Base-by-base conservation (phyloP, 1,140 invertebrate genomes). In the Apis cerana region DNA sequence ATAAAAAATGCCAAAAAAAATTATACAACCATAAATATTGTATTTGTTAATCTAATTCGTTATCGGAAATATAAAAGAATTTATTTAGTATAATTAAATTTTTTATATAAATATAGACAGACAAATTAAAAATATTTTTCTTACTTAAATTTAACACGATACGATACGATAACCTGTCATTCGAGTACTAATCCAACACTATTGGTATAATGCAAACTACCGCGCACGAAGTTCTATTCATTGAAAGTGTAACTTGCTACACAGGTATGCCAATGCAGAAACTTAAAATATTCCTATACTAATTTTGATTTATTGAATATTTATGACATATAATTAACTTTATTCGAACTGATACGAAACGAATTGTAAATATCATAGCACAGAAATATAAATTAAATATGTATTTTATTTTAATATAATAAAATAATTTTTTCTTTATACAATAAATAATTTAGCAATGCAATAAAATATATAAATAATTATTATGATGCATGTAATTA, bases 181-280 rank as follows among this genome's bases (percentile, higher is more conserved):
- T 62, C 50, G 52, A 87, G 3, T 64, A 83, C 62, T 61, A 78
- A 70, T 33, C 74, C 33, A 23, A 48, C 62, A 75, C 75, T 56
- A n/a, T 83, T 67, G 17, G 33, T 62, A 43, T 77, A 43, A 72
- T 82, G 62, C 48, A 77, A 71, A 76, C 21, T 67, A 69, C 61
- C 65, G 78, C 79, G 48, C 17, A 88, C 82, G 86, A 80, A 65
- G 79, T 81, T 83, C 78, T 82, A 83, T 84, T 86, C 83, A 58
- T 65, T 76, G 74, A 88, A 86, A 84, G 65, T 48, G 64, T 67
- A 68, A 86, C 81, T 75, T 88, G 78, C 64, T 72, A n/a, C 5
- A 54, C 87, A 88, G 82, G 82, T 65, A 23, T 72, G 52, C 88
- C 88, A 88, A 88, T 77, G 62, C 19, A 43, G 23, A 54, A 58